Evolutionary conservation across 2,888 invertebrate genomes (phyloP).

Genomic region (Prosapia bicincta): DNA sequence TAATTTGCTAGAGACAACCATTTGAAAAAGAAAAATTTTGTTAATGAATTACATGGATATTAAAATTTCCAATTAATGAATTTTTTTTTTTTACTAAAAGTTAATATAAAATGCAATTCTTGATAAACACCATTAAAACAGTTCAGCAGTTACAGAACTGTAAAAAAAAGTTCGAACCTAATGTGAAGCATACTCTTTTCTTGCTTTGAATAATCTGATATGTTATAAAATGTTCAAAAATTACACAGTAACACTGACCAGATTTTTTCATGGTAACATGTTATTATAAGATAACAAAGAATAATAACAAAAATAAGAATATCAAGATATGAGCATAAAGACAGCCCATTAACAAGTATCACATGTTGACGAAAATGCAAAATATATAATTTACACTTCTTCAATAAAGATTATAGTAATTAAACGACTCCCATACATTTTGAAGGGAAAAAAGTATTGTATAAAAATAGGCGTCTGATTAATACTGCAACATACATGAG

Average conservation of each 20-base stretch:
- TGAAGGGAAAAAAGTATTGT: background rate
- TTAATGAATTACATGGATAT: too few relatives aligned
- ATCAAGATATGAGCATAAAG: background rate
- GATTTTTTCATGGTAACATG: background rate
- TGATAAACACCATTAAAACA: too few relatives aligned
- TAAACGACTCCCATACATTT: background rate
- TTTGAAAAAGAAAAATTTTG: too few relatives aligned
- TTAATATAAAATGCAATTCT: too few relatives aligned
- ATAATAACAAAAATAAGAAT: background rate
- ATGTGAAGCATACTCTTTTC: background rate
- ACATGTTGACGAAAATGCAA: background rate
- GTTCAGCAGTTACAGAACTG: too few relatives aligned
- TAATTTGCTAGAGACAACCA: too few relatives aligned
- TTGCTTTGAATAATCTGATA: background rate
- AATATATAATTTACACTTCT: background rate
- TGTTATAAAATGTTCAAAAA: background rate
- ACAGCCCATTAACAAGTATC: background rate
- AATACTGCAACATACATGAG: too few relatives aligned
- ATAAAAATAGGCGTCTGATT: background rate
- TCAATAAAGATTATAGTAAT: background rate
- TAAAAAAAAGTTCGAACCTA: too few relatives aligned
- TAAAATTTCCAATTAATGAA: too few relatives aligned
- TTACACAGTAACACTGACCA: too few relatives aligned
- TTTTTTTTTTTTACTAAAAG: too few relatives aligned
- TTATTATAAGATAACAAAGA: background rate